Evolutionary conservation across 1,140 invertebrate species (phyloP).

Genomic region (Brachionus plicatilis): DNA sequence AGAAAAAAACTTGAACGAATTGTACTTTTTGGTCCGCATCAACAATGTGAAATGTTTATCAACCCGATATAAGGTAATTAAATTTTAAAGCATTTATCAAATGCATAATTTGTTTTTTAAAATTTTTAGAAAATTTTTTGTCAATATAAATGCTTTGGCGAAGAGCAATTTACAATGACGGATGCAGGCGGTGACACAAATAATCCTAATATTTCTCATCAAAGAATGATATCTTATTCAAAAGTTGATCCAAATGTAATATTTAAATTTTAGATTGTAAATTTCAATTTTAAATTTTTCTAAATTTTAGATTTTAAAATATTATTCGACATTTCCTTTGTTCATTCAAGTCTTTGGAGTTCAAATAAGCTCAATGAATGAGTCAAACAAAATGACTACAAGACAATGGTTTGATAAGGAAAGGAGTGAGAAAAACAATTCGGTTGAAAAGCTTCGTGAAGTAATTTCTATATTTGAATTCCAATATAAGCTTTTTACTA

Average conservation of each 20-base stretch:
- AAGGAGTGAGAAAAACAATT: slow-evolving; percentile 2
- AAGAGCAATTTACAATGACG: not conserved
- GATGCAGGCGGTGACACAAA: not conserved
- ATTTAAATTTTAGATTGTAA: not conserved
- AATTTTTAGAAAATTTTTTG: slow-evolving; percentile 29
- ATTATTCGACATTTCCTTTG: not conserved
- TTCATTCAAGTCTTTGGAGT: slow-evolving; percentile 14
- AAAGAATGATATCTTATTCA: slow-evolving; percentile 26
- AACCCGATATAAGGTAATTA: not conserved
- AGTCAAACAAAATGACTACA: slow-evolving; percentile 16
- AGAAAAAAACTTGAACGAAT: slow-evolving; percentile 50
- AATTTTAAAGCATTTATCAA: not conserved
- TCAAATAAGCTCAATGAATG: not conserved
- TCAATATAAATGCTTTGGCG: slow-evolving; percentile 38
- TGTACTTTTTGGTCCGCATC: slow-evolving; percentile 20
- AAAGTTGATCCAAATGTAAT: not conserved
- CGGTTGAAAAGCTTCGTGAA: slow-evolving; percentile 20
- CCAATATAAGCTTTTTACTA: no score
- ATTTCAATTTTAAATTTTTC: not conserved
- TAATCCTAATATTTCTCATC: not conserved
- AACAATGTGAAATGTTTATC: not conserved
- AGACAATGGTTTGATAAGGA: slow-evolving; percentile 38
- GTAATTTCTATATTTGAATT: not conserved
- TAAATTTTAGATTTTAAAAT: not conserved
- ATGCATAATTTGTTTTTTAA: not conserved